These are phyloP conservation scores for Andricus curvator DNA, from an alignment of 2,888 invertebrate species.

Conservation along the genomic window DNA sequence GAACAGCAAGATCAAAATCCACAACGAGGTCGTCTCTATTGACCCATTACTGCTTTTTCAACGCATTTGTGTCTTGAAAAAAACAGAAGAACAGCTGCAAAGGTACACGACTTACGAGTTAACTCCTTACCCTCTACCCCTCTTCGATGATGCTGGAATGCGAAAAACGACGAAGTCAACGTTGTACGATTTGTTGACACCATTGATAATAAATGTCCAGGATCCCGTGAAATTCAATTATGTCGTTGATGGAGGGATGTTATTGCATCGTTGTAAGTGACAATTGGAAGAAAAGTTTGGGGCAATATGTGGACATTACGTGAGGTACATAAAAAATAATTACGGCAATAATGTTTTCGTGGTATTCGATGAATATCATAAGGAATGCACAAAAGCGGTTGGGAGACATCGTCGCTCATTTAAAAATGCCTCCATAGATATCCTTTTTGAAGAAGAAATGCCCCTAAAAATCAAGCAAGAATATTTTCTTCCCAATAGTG, in stretches of 20 bases:
- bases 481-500: neutral
- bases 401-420: neutral
- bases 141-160: conserved; percentile 50
- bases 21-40: neutral
- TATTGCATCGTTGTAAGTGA: conserved; percentile 48
- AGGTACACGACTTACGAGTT: conserved; percentile 1
- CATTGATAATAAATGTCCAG: neutral
- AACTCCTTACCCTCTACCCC: conserved; percentile 54
- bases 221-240: conserved; percentile 15
- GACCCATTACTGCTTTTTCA: neutral
- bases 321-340: neutral
- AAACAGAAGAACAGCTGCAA: too few relatives aligned
- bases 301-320: conserved; percentile 45
- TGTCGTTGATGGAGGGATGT: conserved; percentile 53
- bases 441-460: neutral
- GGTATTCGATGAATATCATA: neutral
- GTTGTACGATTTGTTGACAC: neutral
- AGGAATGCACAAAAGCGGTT: neutral
- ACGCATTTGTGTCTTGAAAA: too few relatives aligned
- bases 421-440: neutral
- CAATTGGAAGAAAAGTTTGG: conserved; percentile 44
- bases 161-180: neutral
- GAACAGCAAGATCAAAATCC: neutral
- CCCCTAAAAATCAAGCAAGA: neutral
- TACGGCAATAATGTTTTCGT: neutral